Conservation (phyloP, 2,888 invertebrate species). For the Eilema caniola region DNA sequence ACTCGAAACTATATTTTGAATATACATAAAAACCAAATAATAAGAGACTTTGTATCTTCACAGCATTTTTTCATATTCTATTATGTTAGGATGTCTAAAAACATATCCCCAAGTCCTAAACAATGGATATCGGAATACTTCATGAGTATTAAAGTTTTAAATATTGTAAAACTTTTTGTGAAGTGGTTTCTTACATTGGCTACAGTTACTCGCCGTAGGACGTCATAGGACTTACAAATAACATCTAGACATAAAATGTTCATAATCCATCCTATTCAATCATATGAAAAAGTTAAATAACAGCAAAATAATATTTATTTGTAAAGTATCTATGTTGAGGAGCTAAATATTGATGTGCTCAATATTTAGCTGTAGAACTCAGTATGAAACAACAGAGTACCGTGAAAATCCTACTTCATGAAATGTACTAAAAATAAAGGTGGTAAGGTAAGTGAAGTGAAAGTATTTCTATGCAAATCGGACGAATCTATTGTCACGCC, state of each 20-base stretch:
- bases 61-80: not conserved
- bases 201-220: not conserved
- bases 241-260: not conserved
- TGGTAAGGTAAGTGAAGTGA: slow-evolving; percentile 47
- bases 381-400: not conserved
- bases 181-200: not conserved
- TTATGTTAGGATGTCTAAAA: not conserved
- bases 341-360: not conserved
- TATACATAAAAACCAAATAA: no score
- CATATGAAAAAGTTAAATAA: not conserved
- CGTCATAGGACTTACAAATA: not conserved
- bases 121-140: not conserved
- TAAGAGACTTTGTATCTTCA: not conserved
- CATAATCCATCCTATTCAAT: no score
- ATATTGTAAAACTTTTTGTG: not conserved
- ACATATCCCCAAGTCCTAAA: not conserved
- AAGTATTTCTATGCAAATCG: slow-evolving; percentile 33
- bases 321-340: not conserved
- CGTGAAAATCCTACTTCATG: slow-evolving; percentile 1
- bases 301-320: not conserved
- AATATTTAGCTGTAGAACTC: not conserved
- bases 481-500: slow-evolving; percentile 18
- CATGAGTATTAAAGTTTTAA: no score
- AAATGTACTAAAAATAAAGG: slow-evolving; percentile 18
- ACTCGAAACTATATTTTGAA: no score